Conservation (phyloP, 1,140 invertebrate species). For the Drosophila sechellia region DNA sequence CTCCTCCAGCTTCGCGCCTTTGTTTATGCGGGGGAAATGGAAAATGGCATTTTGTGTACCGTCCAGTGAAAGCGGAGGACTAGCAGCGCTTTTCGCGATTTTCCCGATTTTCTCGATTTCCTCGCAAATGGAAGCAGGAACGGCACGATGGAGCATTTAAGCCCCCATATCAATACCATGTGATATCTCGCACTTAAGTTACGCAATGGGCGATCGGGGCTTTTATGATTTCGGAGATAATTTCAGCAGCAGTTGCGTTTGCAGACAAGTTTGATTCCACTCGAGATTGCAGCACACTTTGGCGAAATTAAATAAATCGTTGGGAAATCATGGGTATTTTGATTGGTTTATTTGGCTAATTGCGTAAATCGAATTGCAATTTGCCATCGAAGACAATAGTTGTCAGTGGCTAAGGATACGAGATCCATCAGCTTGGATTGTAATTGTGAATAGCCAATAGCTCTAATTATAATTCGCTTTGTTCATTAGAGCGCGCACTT, state of each 20-base stretch:
- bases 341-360: not conserved
- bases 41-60: slow-evolving; percentile 13
- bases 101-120: slow-evolving; percentile 4
- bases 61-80: slow-evolving; percentile 47
- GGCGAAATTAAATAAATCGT: slow-evolving; percentile 10
- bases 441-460: too few species aligned
- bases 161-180: slow-evolving; percentile 33
- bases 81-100: slow-evolving; percentile 7
- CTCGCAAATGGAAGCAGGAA: slow-evolving; percentile 32
- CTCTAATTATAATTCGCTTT: too few species aligned
- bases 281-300: slow-evolving; percentile 8
- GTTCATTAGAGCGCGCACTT: not conserved
- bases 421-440: too few species aligned
- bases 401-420: not conserved
- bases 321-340: slow-evolving; percentile 9
- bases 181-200: slow-evolving; percentile 27
- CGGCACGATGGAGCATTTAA: slow-evolving; percentile 34
- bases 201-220: slow-evolving; percentile 23
- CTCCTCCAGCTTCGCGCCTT: slow-evolving; percentile 29
- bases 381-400: not conserved
- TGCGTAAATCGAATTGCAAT: slow-evolving; percentile 1
- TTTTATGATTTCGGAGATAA: slow-evolving; percentile 47
- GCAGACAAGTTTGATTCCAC: slow-evolving; percentile 22
- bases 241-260: slow-evolving; percentile 31
- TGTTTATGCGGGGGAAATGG: slow-evolving; percentile 24